Conservation (phyloP, 2,797 vertebrate species). For the Scomberomorus guttatus region DNA sequence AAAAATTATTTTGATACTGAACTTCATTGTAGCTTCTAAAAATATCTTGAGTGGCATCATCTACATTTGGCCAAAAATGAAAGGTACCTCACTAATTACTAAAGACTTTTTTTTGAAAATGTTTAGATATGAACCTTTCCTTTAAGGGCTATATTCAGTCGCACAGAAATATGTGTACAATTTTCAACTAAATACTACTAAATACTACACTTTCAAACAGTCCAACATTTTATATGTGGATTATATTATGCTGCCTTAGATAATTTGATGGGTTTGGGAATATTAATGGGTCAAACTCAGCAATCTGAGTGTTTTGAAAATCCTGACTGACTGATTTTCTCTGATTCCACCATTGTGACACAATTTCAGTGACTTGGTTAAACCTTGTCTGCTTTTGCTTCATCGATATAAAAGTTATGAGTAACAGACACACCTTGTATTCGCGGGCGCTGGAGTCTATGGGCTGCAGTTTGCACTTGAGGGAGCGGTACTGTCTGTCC, state of each 20-base stretch:
- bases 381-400: not conserved
- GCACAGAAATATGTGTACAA: too few relatives aligned
- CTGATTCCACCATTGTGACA: not conserved
- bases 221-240: too few relatives aligned
- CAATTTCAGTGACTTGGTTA: not conserved
- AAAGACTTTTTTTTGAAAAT: too few relatives aligned
- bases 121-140: not conserved
- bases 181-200: too few relatives aligned
- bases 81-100: too few relatives aligned
- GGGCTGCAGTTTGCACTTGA: constrained; percentile 86
- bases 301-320: not conserved
- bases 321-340: not conserved
- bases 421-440: constrained; percentile 82
- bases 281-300: not conserved
- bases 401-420: not conserved
- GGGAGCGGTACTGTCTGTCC: constrained; percentile 88
- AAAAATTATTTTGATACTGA: too few relatives aligned
- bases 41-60: too few relatives aligned
- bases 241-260: not conserved
- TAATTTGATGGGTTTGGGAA: not conserved
- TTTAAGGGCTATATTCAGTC: not conserved
- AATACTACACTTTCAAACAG: too few relatives aligned
- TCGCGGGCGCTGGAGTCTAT: constrained; percentile 81
- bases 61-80: too few relatives aligned
- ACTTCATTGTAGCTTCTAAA: too few relatives aligned